These are phyloP conservation scores for Brachionus asplanchnoidis DNA, from an alignment of 1,140 invertebrate genomes.

Conservation along the genomic window DNA sequence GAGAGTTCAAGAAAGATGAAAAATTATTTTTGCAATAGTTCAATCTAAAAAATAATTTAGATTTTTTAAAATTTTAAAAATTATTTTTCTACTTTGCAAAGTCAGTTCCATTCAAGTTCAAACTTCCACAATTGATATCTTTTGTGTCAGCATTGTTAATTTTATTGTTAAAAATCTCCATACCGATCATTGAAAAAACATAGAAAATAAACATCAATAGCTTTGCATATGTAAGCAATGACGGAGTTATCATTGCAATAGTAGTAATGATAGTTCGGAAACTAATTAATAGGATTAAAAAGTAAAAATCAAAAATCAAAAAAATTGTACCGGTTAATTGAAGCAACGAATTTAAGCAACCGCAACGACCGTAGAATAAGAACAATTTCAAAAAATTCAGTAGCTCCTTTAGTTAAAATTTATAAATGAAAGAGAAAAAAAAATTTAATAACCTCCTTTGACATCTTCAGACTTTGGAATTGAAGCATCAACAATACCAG, in stretches of 20 bases:
- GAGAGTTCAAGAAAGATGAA: slow-evolving; percentile 57
- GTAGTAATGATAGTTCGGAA: slow-evolving; percentile 39
- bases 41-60: slow-evolving; percentile 44
- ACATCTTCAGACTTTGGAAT: background rate
- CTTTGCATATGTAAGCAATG: slow-evolving; percentile 22
- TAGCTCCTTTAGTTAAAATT: background rate
- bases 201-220: slow-evolving; percentile 47
- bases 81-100: slow-evolving; percentile 47
- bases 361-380: slow-evolving; percentile 13
- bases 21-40: slow-evolving; percentile 62
- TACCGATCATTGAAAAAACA: slow-evolving; percentile 61
- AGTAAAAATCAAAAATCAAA: background rate
- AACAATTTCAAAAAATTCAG: slow-evolving; percentile 31
- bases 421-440: background rate
- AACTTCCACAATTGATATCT: slow-evolving; percentile 56
- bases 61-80: background rate
- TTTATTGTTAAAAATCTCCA: slow-evolving; percentile 58
- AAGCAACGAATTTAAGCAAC: slow-evolving; percentile 31
- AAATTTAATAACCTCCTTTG: slow-evolving; percentile 9
- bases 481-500: slow-evolving; percentile 51
- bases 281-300: background rate
- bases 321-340: background rate
- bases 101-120: slow-evolving; percentile 52
- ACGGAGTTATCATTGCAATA: slow-evolving; percentile 31
- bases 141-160: slow-evolving; percentile 48